Evolutionary conservation across 2,113 vertebrate genomes (phyloP), one percentile per base, ranked within the genome.

Genomic region (Hemiscyllium ocellatum): DNA sequence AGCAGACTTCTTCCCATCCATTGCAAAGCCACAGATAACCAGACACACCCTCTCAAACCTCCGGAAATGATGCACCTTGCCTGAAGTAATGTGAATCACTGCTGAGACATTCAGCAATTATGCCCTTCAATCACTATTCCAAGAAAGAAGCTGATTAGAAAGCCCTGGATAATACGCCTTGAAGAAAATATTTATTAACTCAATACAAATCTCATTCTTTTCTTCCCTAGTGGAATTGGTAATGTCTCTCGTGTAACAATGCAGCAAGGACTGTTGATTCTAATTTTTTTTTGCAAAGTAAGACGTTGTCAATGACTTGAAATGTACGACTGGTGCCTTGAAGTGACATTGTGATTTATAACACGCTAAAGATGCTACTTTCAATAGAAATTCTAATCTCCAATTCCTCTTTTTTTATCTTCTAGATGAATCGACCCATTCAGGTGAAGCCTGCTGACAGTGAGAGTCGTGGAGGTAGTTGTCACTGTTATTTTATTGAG

Each of bases 401-500:
- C 80, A 83, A 65, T 72, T 93, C 61, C 33, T 66, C 89, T 96
- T 69, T 96, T 95, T 96, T 95, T 96, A 94, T 96, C 37, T 97
- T 97, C 96, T 97, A 98, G 98, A 98, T 98, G 98, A 98, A 98
- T 2, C 97, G 98, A 13, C 98, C 98, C 2, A 98, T 98, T 96
- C 98, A 98, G 97, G 98, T 98, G 97, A 98, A 98, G 95, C 99
- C 99, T 0, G 99, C 99, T 0, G 99, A 99, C 98, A 99, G 99
- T 78, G 99, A 99, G 97, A 99, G 98, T 97, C 98, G 99, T 97
- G 99, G 99, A 99, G 99, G 99, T 99, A 98, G 33, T 93, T 93
- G 89, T 93, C 65, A 93, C 89, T 66, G n/a, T 68, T 93, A 37
- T 66, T 93, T 93, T 93, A 93, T 93, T 33, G 56, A 93, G 29